Base-by-base conservation (phyloP, 2,113 vertebrate species). In the Ranitomeya variabilis region DNA sequence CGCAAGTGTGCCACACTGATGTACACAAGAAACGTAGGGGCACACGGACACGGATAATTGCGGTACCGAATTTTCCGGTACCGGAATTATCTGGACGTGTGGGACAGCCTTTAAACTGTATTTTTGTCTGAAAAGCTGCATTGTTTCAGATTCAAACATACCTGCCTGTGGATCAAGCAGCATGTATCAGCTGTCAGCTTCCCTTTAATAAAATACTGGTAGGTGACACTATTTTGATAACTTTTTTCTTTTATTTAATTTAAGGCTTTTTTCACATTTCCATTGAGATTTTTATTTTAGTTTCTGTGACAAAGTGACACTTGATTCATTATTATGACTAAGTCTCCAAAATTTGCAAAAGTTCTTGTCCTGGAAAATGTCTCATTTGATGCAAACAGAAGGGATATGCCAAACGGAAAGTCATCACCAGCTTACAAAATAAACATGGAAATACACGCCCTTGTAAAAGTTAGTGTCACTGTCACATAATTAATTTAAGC, bases 361-460 rank as follows among this genome's bases (percentile, higher is more conserved):
- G 26, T 10, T 18, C 57, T 80, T 60, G 13, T 71, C 21, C 31
- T 88, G 86, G 66, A 88, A 82, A 88, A 88, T 51, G 14, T 54
- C 14, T 7, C 7, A 3, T 14, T 67, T 16, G 62, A 52, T 54
- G 31, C 82, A 18, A 12, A 16, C 16, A 7, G 11, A 52, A 21
- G 18, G 9, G 9, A 0, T 66, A 9, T 54, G 80, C 80, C 80
- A 88, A 83, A 54, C 57, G 12, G 26, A 57, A 45, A 74, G 67
- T 60, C 77, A 71, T 60, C 77, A 71, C 31, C 26, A 73, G 78
- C n/a, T 80, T 87, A 13, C 60, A 73, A 87, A 87, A 54, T 81
- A 26, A 31, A 60, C 19, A 19, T 51, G 79, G 80, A 81, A 64
- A 64, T 23, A 37, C 59, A 21, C 59, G 26, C 80, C 80, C 59